Evolutionary conservation across 2,113 vertebrate species (phyloP).

Genomic region (Mellivora capensis): DNA sequence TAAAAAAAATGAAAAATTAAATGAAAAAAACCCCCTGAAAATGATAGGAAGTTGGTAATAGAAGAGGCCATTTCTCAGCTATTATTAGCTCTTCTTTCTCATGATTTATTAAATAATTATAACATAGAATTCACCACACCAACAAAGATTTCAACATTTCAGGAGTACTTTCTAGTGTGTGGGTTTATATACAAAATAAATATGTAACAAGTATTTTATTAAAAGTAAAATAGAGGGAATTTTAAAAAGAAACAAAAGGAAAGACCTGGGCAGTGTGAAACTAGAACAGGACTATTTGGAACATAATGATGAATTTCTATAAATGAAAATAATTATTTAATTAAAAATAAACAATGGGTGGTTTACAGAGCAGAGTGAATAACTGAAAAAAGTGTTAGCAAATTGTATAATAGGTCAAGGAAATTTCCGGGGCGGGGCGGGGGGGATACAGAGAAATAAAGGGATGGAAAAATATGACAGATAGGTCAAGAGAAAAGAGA

Average conservation of each 20-base stretch:
- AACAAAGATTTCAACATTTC: neutral
- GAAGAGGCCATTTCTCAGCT: slow-evolving; percentile 62
- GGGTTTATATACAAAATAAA: neutral
- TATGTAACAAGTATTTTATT: slow-evolving; percentile 20
- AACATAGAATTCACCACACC: neutral
- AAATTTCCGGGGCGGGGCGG: neutral
- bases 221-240: neutral
- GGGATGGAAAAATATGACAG: neutral
- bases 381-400: neutral
- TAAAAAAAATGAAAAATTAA: too few relatives aligned
- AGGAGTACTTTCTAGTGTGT: neutral
- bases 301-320: neutral
- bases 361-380: neutral
- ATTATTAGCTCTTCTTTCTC: slow-evolving; percentile 40
- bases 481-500: neutral
- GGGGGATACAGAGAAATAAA: neutral
- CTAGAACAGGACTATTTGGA: neutral
- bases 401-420: neutral
- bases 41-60: slow-evolving; percentile 86
- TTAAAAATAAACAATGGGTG: neutral
- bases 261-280: neutral
- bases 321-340: slow-evolving; percentile 10
- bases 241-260: neutral
- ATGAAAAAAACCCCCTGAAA: too few relatives aligned
- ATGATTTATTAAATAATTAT: slow-evolving; percentile 41